Conservation (phyloP, 1,140 invertebrate genomes). For the Scaptomyza pallida region DNA sequence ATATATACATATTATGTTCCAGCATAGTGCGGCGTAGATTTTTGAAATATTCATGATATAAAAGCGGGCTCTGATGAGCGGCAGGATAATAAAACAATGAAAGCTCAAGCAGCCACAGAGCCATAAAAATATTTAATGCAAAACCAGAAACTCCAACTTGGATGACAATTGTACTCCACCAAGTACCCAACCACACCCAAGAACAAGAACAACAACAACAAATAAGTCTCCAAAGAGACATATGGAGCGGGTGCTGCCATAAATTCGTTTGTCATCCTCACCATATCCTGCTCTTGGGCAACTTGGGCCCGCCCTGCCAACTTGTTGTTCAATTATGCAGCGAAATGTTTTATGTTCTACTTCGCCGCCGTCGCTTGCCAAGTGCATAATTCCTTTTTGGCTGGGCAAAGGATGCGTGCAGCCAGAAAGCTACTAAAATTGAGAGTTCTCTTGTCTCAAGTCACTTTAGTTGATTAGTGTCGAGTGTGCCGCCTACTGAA, state of each 20-base stretch:
- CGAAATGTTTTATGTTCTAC: constrained; percentile 71
- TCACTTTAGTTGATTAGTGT: constrained; percentile 77
- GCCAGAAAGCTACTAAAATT: not conserved
- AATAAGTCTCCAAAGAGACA: constrained; percentile 80
- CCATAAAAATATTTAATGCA: constrained; percentile 81
- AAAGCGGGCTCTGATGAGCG: constrained; percentile 36
- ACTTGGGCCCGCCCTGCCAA: constrained; percentile 23
- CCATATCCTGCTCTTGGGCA: constrained; percentile 11
- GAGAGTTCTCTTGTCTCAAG: constrained; percentile 22
- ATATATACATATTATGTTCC: not conserved
- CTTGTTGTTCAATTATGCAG: constrained; percentile 75
- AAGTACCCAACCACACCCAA: not conserved
- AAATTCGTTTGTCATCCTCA: constrained; percentile 60
- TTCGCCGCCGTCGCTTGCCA: not conserved
- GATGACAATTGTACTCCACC: constrained; percentile 61
- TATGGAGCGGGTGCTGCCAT: constrained; percentile 70
- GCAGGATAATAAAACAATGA: constrained; percentile 74
- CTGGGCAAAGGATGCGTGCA: constrained; percentile 46
- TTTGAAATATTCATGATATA: constrained; percentile 75
- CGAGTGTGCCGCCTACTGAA: constrained; percentile 64
- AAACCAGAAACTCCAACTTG: constrained; percentile 42
- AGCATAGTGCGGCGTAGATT: constrained; percentile 51
- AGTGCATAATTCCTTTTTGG: constrained; percentile 66
- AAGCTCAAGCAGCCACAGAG: constrained; percentile 57
- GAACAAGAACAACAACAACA: constrained; percentile 33